Evolutionary conservation across 1,140 invertebrate species (phyloP), one percentile per base, ranked within the genome.

Genomic region (Saccostrea echinata): DNA sequence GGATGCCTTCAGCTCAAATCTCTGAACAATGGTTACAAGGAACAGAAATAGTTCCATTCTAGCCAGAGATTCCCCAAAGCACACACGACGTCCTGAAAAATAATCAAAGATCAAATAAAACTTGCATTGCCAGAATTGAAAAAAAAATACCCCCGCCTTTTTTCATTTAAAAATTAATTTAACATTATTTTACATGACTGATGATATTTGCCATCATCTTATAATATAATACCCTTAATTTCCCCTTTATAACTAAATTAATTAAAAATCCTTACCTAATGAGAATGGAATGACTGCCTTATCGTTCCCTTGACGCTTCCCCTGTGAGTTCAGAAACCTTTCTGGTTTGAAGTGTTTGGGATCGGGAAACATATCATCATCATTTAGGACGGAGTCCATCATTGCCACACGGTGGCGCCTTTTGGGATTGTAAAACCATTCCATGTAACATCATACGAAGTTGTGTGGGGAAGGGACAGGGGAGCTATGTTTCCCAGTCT

Each of bases 401-500:
- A 61, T 8, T 68, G 81, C n/a, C 68, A 83, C 13, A 89, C 30
- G 12, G 84, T 89, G 13, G 88, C 57, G 13, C 68, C 88, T 35
- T 89, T 84, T n/a, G 88, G 88, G 13, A 89, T 89, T 43, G 68
- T 43, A 30, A 53, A 87, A 16, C 57, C 86, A 6, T 84, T 84
- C 13, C n/a, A 57, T 21, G 0, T 84, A 21, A 88, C 35, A 24
- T 88, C 88, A 30, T 84, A 80, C 13, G 76, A 86, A 11, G 85
- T 80, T 11, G 18, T 30, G 61, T 88, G 88, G 57, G 61, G 61
- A 0, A 85, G 27, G 55, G 85, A 76, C 0, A 86, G 43, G 3
- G 88, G 88, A 21, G 55, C 86, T 4, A 89, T 83, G 43, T 87
- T 85, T 0, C 86, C 88, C 12, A 64, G n/a, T 87, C 88, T 43